These are phyloP conservation scores for Lathronympha strigana DNA, from an alignment of 2,888 invertebrate species.

Conservation along the genomic window DNA sequence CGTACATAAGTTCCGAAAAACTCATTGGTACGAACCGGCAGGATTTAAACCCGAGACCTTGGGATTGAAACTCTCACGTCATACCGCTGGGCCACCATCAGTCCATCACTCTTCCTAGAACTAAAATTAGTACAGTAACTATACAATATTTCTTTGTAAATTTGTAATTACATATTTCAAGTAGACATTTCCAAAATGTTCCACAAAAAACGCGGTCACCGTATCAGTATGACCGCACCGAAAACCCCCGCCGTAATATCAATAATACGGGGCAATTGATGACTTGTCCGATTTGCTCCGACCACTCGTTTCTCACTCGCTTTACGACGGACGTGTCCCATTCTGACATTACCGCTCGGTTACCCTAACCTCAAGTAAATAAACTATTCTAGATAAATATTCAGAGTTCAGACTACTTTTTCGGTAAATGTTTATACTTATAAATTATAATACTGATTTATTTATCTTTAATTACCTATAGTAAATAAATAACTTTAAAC, in stretches of 20 bases:
- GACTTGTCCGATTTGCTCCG: slow-evolving; percentile 78
- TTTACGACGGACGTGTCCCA: slow-evolving; percentile 72
- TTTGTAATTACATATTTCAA: too few species aligned
- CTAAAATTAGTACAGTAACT: too few species aligned
- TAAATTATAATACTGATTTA: neutral
- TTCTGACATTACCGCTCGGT: slow-evolving; percentile 55
- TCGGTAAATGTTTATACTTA: neutral
- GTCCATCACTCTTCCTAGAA: too few species aligned
- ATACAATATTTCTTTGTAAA: too few species aligned
- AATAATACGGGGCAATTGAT: slow-evolving; percentile 80
- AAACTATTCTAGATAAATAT: slow-evolving; percentile 37
- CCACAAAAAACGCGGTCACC: neutral
- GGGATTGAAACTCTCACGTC: too few species aligned
- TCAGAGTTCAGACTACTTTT: slow-evolving; percentile 18
- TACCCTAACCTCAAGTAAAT: slow-evolving; percentile 46
- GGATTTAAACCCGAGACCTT: too few species aligned
- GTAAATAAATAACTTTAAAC: too few species aligned
- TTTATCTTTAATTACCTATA: too few species aligned
- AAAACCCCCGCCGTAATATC: slow-evolving; percentile 66
- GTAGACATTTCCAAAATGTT: neutral
- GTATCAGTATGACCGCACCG: slow-evolving; percentile 41
- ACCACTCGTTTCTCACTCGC: slow-evolving; percentile 71
- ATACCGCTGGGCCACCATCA: too few species aligned
- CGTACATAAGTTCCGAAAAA: too few species aligned
- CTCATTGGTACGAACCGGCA: too few species aligned